phyloP scores from a whole-genome alignment of 2,113 vertebrate species.

The Speoplatyrhinus poulsoni region DNA sequence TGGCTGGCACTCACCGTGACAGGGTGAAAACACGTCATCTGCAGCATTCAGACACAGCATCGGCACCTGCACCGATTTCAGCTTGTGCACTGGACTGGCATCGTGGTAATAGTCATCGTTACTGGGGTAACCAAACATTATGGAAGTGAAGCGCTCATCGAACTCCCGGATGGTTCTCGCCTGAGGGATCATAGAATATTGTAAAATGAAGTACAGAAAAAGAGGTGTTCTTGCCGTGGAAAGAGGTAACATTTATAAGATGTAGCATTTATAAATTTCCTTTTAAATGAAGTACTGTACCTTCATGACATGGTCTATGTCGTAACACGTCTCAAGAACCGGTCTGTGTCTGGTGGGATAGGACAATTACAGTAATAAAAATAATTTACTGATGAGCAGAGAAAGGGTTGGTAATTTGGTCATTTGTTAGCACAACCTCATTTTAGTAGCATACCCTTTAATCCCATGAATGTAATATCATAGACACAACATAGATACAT shows the following conservation, averaged over 20 bases:
- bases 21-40: slow-evolving; percentile 96
- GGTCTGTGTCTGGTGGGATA: slow-evolving; percentile 84
- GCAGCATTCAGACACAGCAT: slow-evolving; percentile 94
- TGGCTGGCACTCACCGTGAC: slow-evolving; percentile 82
- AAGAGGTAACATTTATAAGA: background rate
- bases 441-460: background rate
- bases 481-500: background rate
- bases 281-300: slow-evolving; percentile 63
- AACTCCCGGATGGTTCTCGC: slow-evolving; percentile 96
- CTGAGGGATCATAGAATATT: slow-evolving; percentile 60
- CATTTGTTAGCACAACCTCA: too few relatives aligned
- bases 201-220: background rate
- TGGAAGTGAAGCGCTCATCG: slow-evolving; percentile 93
- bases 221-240: background rate
- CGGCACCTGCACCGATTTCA: slow-evolving; percentile 93
- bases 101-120: slow-evolving; percentile 96
- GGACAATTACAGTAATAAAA: slow-evolving; percentile 10
- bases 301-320: slow-evolving; percentile 98
- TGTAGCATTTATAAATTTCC: background rate
- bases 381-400: slow-evolving; percentile 15
- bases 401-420: slow-evolving; percentile 10
- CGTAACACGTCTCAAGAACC: slow-evolving; percentile 90
- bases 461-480: background rate
- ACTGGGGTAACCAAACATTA: slow-evolving; percentile 95
- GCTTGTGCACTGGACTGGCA: slow-evolving; percentile 88